Conservation (phyloP, 2,888 invertebrate species). For the Elegia similella region DNA sequence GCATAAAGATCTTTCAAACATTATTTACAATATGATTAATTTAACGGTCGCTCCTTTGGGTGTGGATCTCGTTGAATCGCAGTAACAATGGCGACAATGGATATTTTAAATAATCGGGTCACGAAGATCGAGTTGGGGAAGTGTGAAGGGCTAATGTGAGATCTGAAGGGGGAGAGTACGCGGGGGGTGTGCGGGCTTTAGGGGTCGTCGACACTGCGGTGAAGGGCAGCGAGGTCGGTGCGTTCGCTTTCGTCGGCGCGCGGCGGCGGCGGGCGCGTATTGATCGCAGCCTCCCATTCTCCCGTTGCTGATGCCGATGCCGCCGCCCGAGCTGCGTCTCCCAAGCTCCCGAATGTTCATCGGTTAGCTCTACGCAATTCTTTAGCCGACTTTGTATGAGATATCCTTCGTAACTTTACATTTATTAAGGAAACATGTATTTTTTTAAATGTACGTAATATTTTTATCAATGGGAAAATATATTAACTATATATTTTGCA, state of each 20-base stretch:
- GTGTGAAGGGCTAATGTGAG: slow-evolving; percentile 48
- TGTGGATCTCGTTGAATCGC: slow-evolving; percentile 4
- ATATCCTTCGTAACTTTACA: neutral
- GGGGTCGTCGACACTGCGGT: slow-evolving; percentile 75
- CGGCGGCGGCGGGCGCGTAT: slow-evolving; percentile 48
- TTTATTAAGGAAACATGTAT: neutral
- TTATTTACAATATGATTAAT: slow-evolving; percentile 22
- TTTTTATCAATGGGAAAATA: too few species aligned
- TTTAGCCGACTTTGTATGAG: neutral
- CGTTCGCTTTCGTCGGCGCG: slow-evolving; percentile 73
- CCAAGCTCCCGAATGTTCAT: slow-evolving; percentile 37
- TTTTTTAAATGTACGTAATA: too few species aligned
- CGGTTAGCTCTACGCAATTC: slow-evolving; percentile 12
- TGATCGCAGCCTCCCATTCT: slow-evolving; percentile 71
- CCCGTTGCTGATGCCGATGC: slow-evolving; percentile 35
- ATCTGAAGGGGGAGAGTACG: slow-evolving; percentile 36
- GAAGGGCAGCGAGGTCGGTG: slow-evolving; percentile 77
- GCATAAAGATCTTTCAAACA: neutral
- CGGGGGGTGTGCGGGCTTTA: slow-evolving; percentile 42
- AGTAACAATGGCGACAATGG: slow-evolving; percentile 25
- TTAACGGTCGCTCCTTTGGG: slow-evolving; percentile 4
- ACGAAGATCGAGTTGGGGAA: slow-evolving; percentile 58
- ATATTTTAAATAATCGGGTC: slow-evolving; percentile 61
- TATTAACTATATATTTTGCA: too few species aligned
- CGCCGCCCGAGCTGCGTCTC: slow-evolving; percentile 32